Evolutionary conservation across 2,113 vertebrate genomes (phyloP).

Genomic region (Pyrgilauda ruficollis): DNA sequence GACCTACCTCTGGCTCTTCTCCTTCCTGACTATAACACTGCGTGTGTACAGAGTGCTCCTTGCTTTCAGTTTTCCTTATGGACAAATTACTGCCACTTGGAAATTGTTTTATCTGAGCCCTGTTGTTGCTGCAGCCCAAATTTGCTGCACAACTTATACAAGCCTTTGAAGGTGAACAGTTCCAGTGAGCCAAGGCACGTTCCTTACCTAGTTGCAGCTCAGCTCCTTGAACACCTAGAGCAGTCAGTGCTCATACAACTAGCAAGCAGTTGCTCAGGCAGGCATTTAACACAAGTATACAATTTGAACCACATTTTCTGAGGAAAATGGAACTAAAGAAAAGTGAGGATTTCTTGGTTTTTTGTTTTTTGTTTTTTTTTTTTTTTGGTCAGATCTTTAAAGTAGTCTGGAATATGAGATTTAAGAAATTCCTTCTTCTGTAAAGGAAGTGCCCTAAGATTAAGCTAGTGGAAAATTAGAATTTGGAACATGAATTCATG

Average conservation of each 20-base stretch:
- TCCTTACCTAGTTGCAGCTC: not conserved
- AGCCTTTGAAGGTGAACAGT: not conserved
- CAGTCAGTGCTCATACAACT: not conserved
- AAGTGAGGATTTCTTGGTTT: not conserved
- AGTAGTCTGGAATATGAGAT: not conserved
- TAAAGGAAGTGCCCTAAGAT: not conserved
- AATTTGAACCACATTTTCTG: not conserved
- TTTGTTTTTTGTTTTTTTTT: no score
- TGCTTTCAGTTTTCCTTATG: not conserved
- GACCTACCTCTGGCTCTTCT: not conserved
- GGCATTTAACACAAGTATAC: not conserved
- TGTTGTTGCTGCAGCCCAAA: not conserved
- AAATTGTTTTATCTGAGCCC: not conserved
- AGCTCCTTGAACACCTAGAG: not conserved
- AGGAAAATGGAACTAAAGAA: not conserved
- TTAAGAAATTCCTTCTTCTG: not conserved
- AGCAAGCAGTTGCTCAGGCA: not conserved
- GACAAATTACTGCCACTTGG: not conserved
- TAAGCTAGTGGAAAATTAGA: not conserved
- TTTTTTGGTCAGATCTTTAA: not conserved
- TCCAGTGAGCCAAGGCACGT: not conserved
- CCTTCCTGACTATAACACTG: not conserved
- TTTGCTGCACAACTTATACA: accelerated
- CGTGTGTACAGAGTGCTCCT: not conserved
- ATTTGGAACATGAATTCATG: not conserved